phyloP scores from a whole-genome alignment of 2,797 vertebrate species.

The Micrastur ruficollis region DNA sequence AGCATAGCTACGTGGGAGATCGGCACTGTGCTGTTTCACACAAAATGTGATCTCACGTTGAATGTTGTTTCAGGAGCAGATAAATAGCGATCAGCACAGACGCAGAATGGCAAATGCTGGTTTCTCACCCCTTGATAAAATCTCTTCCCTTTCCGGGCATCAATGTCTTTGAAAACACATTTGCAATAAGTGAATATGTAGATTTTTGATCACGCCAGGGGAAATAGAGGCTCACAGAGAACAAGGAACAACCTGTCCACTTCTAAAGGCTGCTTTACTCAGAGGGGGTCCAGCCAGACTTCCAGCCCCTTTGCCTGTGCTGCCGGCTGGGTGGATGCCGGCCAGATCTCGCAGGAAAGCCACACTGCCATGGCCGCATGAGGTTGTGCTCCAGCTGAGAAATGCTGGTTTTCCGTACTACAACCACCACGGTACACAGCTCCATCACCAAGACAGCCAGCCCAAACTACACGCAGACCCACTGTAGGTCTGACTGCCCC shows the following conservation, averaged over 20 bases:
- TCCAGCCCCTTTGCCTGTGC: neutral
- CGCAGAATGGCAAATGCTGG: neutral
- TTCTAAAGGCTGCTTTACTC: neutral
- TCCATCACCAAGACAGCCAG: neutral
- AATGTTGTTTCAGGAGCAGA: neutral
- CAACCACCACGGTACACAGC: neutral
- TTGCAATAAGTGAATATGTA: neutral
- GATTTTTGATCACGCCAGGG: rapidly evolving
- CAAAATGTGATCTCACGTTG: neutral
- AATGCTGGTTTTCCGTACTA: neutral
- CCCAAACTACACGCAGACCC: neutral
- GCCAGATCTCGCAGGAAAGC: neutral
- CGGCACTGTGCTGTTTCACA: neutral
- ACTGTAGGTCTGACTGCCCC: neutral
- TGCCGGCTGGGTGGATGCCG: neutral
- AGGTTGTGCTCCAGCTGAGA: neutral
- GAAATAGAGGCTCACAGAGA: neutral
- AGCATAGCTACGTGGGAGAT: rapidly evolving
- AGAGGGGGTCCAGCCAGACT: neutral
- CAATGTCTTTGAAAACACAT: neutral
- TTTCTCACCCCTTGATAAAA: neutral
- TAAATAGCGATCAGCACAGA: neutral
- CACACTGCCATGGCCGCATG: rapidly evolving
- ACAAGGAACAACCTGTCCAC: neutral
- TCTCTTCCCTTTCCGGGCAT: neutral